Percentiles rank a stretch among this genome's conserved stretches.
These are phyloP conservation scores for Apodemia duryi DNA, from an alignment of 2,888 invertebrate genomes.

Conservation along the genomic window DNA sequence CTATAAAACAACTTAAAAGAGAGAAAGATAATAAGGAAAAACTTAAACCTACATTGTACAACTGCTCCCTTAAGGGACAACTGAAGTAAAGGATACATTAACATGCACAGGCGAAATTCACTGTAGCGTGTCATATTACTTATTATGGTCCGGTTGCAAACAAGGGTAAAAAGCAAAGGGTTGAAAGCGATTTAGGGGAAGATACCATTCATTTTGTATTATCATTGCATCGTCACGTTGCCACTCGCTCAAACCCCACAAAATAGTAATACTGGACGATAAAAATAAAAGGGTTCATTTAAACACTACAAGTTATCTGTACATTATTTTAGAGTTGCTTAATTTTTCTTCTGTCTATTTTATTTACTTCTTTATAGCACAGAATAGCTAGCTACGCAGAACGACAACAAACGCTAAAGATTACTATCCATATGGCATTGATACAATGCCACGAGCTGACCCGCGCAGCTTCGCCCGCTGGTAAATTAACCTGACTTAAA, in stretches of 20 bases:
- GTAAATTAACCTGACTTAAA: too few species aligned
- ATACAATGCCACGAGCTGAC: too few species aligned
- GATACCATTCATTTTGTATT: constrained; percentile 44
- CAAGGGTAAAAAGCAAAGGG: constrained; percentile 65
- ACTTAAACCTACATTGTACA: not conserved
- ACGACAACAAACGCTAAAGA: too few species aligned
- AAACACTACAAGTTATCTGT: not conserved
- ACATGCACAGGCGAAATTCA: constrained; percentile 20
- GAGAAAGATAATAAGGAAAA: not conserved
- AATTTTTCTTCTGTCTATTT: too few species aligned
- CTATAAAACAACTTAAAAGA: not conserved
- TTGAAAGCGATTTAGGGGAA: constrained; percentile 60
- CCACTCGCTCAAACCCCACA: constrained; percentile 2
- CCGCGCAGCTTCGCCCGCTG: too few species aligned
- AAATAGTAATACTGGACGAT: constrained; percentile 8
- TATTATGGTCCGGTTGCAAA: constrained; percentile 41
- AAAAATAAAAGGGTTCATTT: constrained; percentile 8
- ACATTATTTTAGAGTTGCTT: too few species aligned
- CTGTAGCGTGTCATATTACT: constrained; percentile 25
- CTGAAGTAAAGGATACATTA: constrained; percentile 21
- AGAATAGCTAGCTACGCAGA: too few species aligned
- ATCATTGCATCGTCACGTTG: constrained; percentile 23
- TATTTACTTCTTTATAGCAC: too few species aligned
- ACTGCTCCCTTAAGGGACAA: not conserved
- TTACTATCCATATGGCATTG: too few species aligned